phyloP scores from a whole-genome alignment of 2,113 vertebrate genomes.

The Osmerus mordax region DNA sequence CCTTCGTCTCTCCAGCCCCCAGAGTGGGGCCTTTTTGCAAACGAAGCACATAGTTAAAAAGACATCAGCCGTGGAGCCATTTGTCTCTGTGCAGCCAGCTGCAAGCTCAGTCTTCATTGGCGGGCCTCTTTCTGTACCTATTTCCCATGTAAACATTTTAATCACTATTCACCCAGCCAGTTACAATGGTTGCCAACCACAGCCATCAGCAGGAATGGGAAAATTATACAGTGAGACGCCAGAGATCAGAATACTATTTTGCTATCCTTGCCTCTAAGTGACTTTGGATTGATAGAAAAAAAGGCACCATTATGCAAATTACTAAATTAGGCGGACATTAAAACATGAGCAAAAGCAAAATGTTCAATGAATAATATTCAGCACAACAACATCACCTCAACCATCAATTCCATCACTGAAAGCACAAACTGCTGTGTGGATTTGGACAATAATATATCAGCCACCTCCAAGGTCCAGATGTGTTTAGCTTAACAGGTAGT shows the following conservation, averaged over 20 bases:
- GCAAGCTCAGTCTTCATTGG: conserved; percentile 32
- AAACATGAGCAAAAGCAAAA: conserved; percentile 46
- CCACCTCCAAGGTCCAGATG: no score
- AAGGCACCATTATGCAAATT: conserved; percentile 60
- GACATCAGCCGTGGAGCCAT: conserved; percentile 51
- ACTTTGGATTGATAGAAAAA: conserved; percentile 49
- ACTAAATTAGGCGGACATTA: conserved; percentile 61
- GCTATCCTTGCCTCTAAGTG: conserved; percentile 47
- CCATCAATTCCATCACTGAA: conserved; percentile 8
- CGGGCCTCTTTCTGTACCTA: conserved; percentile 41
- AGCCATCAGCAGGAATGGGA: conserved; percentile 62
- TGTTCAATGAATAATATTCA: conserved; percentile 49
- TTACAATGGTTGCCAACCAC: conserved; percentile 54
- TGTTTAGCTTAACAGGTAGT: no score
- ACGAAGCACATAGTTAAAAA: conserved; percentile 61
- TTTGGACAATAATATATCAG: no score
- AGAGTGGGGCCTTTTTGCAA: conserved; percentile 27
- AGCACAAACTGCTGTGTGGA: neutral
- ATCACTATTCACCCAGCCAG: conserved; percentile 64
- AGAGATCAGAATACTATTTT: conserved; percentile 46
- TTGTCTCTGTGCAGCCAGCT: conserved; percentile 41
- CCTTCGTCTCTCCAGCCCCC: conserved; percentile 1
- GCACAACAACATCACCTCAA: conserved; percentile 15
- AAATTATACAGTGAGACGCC: conserved; percentile 60
- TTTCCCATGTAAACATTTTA: conserved; percentile 67